Conservation (phyloP, 1,140 invertebrate species). For the Habropoda laboriosa region DNA sequence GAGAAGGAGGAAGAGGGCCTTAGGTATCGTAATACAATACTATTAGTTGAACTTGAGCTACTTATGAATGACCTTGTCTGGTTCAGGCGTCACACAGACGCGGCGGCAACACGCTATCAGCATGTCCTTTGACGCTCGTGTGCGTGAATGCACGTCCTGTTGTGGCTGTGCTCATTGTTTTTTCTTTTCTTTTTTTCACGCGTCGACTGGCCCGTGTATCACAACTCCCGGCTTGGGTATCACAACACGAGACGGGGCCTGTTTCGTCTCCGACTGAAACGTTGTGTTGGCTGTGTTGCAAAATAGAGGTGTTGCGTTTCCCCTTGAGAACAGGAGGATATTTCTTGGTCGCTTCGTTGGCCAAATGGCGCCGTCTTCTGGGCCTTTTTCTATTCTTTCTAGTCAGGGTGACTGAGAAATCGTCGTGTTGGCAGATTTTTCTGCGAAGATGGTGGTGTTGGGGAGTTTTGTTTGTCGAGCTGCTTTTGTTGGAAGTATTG, state of each 20-base stretch:
- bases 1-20: constrained; percentile 33
- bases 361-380: neutral
- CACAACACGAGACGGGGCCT: constrained; percentile 18
- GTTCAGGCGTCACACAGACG: constrained; percentile 54
- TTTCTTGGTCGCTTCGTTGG: neutral
- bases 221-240: constrained; percentile 16
- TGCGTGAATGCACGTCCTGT: constrained; percentile 43
- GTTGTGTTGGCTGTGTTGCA: constrained; percentile 9
- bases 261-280: constrained; percentile 20
- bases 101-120: neutral
- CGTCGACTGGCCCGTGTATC: constrained; percentile 22
- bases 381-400: too few relatives aligned
- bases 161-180: constrained; percentile 41
- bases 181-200: too few relatives aligned
- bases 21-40: constrained; percentile 77
- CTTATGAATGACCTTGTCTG: constrained; percentile 77
- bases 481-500: too few relatives aligned
- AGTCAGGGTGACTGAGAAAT: too few relatives aligned
- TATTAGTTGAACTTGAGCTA: constrained; percentile 78
- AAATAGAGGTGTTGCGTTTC: constrained; percentile 31
- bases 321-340: neutral
- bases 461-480: too few relatives aligned
- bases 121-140: constrained; percentile 26
- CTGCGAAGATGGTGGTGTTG: too few relatives aligned
- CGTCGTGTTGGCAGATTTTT: too few relatives aligned